These are phyloP conservation scores for Drosophila subobscura DNA, from an alignment of 1,140 invertebrate genomes.

Conservation along the genomic window DNA sequence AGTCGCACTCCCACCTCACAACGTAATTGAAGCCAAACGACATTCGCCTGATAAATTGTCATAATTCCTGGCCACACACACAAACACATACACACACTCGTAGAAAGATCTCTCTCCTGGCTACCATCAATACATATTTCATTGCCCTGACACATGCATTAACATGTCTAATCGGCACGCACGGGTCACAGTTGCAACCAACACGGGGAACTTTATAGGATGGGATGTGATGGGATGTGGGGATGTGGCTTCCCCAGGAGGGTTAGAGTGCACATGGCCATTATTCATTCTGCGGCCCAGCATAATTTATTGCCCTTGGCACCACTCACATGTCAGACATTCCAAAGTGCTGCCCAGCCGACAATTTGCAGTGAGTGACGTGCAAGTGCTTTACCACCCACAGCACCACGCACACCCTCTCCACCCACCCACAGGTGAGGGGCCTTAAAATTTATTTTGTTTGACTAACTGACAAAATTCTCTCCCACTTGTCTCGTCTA, in stretches of 20 bases:
- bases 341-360: constrained; percentile 50
- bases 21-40: constrained; percentile 36
- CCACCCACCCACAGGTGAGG: background rate
- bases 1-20: background rate
- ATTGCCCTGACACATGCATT: constrained; percentile 77
- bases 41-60: constrained; percentile 74
- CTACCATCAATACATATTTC: constrained; percentile 74
- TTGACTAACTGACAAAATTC: constrained; percentile 62
- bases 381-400: constrained; percentile 31
- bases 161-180: constrained; percentile 75
- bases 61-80: constrained; percentile 61
- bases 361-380: constrained; percentile 71
- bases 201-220: background rate
- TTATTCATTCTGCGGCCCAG: constrained; percentile 70
- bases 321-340: constrained; percentile 61
- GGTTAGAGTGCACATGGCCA: constrained; percentile 37
- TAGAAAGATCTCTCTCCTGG: constrained; percentile 6
- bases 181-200: constrained; percentile 47
- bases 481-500: constrained; percentile 33
- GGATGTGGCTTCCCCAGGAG: background rate
- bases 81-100: background rate
- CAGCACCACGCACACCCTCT: background rate
- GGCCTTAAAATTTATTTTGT: constrained; percentile 59
- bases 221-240: background rate
- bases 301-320: constrained; percentile 73